Evolutionary conservation across 2,113 vertebrate genomes (phyloP), one percentile per base, ranked within the genome.

Genomic region (Eptatretus burgeri): DNA sequence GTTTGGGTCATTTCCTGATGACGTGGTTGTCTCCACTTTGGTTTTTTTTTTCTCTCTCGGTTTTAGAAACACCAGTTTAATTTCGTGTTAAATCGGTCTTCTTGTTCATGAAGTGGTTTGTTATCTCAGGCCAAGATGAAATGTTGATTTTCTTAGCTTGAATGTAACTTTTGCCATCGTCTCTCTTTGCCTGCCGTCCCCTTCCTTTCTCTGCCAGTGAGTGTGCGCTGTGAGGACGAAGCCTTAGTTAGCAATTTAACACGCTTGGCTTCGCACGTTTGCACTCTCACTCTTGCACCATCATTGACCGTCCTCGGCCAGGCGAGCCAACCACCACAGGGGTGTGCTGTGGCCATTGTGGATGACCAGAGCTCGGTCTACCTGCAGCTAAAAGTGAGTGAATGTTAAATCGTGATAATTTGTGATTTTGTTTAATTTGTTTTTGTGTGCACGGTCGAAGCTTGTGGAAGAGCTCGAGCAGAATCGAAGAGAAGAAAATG

Each of bases 341-440:
- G 83, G 67, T 86, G 82, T 1, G 84, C 83, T 0, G 78, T 89
- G 64, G 84, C 79, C n/a, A 78, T 87, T 52, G 82, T 80, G 10
- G 85, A 82, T 2, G 82, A 89, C 72, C 76, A 78, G 67, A 85
- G 84, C 66, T 81, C 82, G 1, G 78, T 85, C 66, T 79, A 84
- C 73, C 80, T 89, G 64, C 72, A 81, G 74, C 81, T 89, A 64
- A 83, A 81, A 77, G 81, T 82, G 68, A 74, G 70, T 5, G 9
- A 1, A 5, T 3, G 18, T 13, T 13, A 9, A 9, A 13, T 1
- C 41, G 13, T 16, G 63, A 7, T 50, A 51, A 5, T 14, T 20
- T 8, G 11, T 27, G 14, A 13, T 27, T 63, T 14, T 63, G 10
- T 10, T 49, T 41, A 5, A 41, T 41, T 41, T 41, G 7, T 41